Evolutionary conservation across 2,797 vertebrate genomes (phyloP), one percentile per base, ranked within the genome.

Genomic region (Labroides dimidiatus): DNA sequence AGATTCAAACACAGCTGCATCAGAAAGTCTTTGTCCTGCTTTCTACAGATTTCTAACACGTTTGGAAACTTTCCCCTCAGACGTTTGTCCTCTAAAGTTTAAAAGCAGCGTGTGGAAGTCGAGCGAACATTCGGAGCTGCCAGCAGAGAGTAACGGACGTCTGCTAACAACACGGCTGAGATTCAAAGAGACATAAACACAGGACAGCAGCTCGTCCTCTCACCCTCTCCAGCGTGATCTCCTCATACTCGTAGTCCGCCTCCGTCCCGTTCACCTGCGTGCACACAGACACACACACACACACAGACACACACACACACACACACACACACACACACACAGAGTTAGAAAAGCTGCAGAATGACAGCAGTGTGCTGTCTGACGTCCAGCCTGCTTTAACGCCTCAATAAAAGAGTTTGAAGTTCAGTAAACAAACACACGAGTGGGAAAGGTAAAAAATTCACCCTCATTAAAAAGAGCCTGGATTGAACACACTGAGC

Each of bases 181-280:
- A n/a, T 17, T 54, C 51, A 58, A 14, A 0, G 58, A 1, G 19
- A n/a, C 53, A 44, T 2, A 30, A 24, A 19, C 19, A 39, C 16
- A 8, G 12, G 0, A 33, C 30, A 9, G 5, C 30, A 56, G 62
- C 54, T 44, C n/a, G 19, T 15, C n/a, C 17, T 23, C 93, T 95
- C 87, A 99, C 97, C 96, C 98, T 91, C 94, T 99, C 98, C 87
- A 99, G 92, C 19, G 96, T 97, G 89, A 99, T 98, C 93, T 99
- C 98, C 91, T 99, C 98, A 85, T 98, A 99, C 84, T 99, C 98
- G 10, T 95, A 97, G 72, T 99, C 98, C 0, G 96, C 95, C 89
- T 99, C 98, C 0, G 96, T 96, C 81, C 97, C 97, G 75, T 99
- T 99, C 72, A 99, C 96, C 98, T 99, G 85, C 4, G 30, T 16